Evolutionary conservation across 1,140 invertebrate genomes (phyloP).

Genomic region (Drosophila leontia): DNA sequence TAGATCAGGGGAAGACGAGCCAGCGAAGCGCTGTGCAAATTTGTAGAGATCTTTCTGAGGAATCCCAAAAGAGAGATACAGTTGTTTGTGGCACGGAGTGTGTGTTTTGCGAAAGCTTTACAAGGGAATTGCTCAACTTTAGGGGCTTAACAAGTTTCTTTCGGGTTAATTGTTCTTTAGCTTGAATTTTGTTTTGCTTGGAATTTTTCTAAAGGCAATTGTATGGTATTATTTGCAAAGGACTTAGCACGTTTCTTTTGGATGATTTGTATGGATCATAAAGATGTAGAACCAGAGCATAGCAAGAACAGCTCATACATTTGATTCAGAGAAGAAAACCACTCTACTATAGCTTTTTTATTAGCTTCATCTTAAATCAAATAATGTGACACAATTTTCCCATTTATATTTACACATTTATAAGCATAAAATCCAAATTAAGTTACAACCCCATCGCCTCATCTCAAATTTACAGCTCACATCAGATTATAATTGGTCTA

Average conservation of each 20-base stretch:
- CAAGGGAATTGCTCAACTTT: slow-evolving; percentile 18
- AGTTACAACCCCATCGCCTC: slow-evolving; percentile 18
- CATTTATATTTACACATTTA: slow-evolving; percentile 3
- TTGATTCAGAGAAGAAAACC: no score
- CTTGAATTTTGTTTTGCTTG: slow-evolving; percentile 1
- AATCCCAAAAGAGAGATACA: slow-evolving; percentile 26
- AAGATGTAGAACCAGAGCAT: background rate
- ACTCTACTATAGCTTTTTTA: background rate
- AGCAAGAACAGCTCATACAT: background rate
- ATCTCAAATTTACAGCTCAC: slow-evolving; percentile 5
- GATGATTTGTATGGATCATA: background rate
- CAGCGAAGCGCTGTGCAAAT: slow-evolving; percentile 23
- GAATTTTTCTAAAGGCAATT: background rate
- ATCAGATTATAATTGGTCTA: slow-evolving; percentile 21
- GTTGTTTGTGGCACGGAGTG: slow-evolving; percentile 3
- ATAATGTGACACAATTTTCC: slow-evolving; percentile 11
- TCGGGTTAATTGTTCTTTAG: slow-evolving; percentile 9
- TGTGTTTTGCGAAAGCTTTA: slow-evolving; percentile 26
- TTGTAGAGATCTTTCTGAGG: slow-evolving; percentile 31
- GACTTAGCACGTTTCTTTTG: slow-evolving; percentile 17
- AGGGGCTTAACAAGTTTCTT: slow-evolving; percentile 28
- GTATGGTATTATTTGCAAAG: background rate
- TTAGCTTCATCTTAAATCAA: background rate
- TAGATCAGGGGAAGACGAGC: slow-evolving; percentile 10
- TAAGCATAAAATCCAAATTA: slow-evolving; percentile 37